Percentiles rank a stretch among this genome's conserved stretches.
These are phyloP conservation scores for Subacronicta megacephala DNA, from an alignment of 2,888 invertebrate species.

Conservation along the genomic window DNA sequence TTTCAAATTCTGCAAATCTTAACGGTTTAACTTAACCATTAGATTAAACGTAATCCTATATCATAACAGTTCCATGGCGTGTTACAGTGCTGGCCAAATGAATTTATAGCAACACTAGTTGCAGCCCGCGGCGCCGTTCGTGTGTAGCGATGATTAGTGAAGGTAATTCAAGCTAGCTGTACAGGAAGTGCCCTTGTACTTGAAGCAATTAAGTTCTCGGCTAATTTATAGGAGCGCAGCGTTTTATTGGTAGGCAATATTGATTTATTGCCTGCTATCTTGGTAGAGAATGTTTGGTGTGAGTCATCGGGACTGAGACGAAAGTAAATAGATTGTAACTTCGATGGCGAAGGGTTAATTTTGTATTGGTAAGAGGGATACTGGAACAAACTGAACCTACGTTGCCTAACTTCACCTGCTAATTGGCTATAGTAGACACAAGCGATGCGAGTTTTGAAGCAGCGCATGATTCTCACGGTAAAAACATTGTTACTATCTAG, in stretches of 20 bases:
- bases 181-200: constrained; percentile 38
- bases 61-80: constrained; percentile 31
- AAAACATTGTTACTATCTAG: too few species aligned
- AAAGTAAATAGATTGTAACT: not conserved
- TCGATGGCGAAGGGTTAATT: too few species aligned
- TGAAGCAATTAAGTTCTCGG: constrained; percentile 31
- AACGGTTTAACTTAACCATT: not conserved
- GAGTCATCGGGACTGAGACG: not conserved
- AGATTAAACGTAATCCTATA: constrained; percentile 9
- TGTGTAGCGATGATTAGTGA: constrained; percentile 43
- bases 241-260: constrained; percentile 32
- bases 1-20: constrained; percentile 1
- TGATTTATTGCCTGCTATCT: constrained; percentile 22
- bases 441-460: too few species aligned
- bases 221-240: constrained; percentile 22
- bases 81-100: constrained; percentile 17
- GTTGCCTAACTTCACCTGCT: too few species aligned
- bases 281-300: not conserved
- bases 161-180: constrained; percentile 13
- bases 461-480: too few species aligned
- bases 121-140: constrained; percentile 44
- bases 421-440: too few species aligned
- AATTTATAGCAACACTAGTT: constrained; percentile 43
- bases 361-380: too few species aligned
- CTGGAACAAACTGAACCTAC: too few species aligned